These are phyloP conservation scores for Datnioides undecimradiatus DNA, from an alignment of 2,113 vertebrate genomes.

Conservation along the genomic window DNA sequence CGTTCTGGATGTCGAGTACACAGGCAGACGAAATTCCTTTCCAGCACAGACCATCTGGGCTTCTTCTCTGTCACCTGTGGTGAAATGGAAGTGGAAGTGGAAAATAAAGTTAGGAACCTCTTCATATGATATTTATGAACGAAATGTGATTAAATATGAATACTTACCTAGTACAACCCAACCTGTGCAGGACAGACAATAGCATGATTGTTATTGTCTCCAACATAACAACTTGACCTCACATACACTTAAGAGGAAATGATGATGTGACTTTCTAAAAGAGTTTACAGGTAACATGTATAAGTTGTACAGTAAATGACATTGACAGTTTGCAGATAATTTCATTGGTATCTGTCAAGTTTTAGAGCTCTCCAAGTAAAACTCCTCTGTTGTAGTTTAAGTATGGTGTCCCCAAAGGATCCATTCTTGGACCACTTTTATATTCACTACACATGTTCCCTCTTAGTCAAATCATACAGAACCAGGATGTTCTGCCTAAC, in stretches of 20 bases:
- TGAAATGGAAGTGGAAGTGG: neutral
- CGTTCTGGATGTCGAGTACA: conserved; percentile 73
- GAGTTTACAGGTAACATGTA: neutral
- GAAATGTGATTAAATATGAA: neutral
- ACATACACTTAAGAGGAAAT: neutral
- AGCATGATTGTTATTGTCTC: neutral
- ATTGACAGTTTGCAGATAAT: too few relatives aligned
- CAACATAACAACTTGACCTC: neutral
- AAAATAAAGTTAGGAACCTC: neutral
- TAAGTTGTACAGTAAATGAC: too few relatives aligned
- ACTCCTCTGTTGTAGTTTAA: too few relatives aligned
- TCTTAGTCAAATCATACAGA: too few relatives aligned
- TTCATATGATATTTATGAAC: neutral
- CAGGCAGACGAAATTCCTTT: conserved; percentile 75
- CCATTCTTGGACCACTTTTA: too few relatives aligned
- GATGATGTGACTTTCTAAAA: neutral
- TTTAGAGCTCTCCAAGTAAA: neutral
- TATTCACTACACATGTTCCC: too few relatives aligned
- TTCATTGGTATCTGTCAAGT: neutral
- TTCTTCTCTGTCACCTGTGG: conserved; percentile 74
- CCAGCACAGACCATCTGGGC: conserved; percentile 71
- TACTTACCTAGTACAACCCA: conserved; percentile 65
- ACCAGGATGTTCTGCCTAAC: too few relatives aligned
- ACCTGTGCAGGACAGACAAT: conserved; percentile 38
- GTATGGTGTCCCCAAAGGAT: too few relatives aligned